A percentile compares a stretch with the other conserved stretches of the same genome.
phyloP scores from a whole-genome alignment of 2,888 invertebrate genomes.

The Myopa tessellatipennis region DNA sequence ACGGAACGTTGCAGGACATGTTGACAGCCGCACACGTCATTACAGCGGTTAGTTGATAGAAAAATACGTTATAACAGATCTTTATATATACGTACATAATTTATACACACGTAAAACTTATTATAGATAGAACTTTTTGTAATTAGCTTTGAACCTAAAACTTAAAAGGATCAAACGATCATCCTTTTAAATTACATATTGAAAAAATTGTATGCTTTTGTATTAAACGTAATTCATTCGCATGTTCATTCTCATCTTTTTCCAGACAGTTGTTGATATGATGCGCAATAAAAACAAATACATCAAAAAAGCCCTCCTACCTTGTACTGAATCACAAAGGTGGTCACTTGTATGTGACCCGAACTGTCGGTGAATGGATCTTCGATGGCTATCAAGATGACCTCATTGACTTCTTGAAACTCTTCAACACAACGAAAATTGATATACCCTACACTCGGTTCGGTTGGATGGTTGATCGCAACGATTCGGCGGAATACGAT shows the following conservation, averaged over 20 bases:
- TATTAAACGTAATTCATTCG: background rate
- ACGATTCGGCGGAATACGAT: conserved; percentile 78
- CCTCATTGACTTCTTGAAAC: conserved; percentile 72
- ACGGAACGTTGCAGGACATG: conserved; percentile 75
- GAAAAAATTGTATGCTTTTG: background rate
- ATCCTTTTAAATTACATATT: background rate
- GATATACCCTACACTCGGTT: conserved; percentile 80
- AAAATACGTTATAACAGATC: too few relatives aligned
- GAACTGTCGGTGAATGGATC: conserved; percentile 76
- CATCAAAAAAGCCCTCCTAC: conserved; percentile 70
- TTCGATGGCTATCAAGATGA: conserved; percentile 86
- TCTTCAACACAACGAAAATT: conserved; percentile 68
- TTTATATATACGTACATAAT: too few relatives aligned
- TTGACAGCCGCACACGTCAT: conserved; percentile 84
- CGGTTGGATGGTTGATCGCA: conserved; percentile 87
- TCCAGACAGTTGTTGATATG: conserved; percentile 75
- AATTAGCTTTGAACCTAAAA: too few relatives aligned
- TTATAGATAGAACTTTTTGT: too few relatives aligned
- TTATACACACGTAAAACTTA: too few relatives aligned
- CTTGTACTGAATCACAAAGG: conserved; percentile 71
- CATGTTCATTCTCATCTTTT: background rate
- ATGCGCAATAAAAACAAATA: conserved; percentile 69
- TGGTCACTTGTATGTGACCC: conserved; percentile 71
- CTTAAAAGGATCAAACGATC: too few relatives aligned
- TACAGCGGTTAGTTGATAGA: conserved; percentile 73